Evolutionary conservation across 2,113 vertebrate genomes (phyloP).

Genomic region (Caranx ignobilis): DNA sequence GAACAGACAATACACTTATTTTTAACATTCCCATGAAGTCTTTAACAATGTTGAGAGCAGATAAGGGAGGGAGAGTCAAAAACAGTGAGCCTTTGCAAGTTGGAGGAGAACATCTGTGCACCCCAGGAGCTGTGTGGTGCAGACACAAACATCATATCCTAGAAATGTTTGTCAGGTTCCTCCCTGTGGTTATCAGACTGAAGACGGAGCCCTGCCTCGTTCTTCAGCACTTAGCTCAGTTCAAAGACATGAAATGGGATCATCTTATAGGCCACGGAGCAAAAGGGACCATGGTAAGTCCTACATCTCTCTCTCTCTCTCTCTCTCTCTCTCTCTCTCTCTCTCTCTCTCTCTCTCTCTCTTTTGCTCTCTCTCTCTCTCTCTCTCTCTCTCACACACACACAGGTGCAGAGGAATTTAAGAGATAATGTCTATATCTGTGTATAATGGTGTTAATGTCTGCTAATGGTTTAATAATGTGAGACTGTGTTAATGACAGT

Average conservation of each 20-base stretch:
- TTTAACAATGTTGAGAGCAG: background rate
- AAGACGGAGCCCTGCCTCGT: background rate
- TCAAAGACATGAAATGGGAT: background rate
- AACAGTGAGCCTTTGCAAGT: slow-evolving; percentile 12
- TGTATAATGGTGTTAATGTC: slow-evolving; percentile 65
- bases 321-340: background rate
- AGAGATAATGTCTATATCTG: slow-evolving; percentile 12
- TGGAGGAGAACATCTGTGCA: background rate
- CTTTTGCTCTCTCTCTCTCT: background rate
- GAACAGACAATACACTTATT: background rate
- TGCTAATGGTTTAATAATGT: slow-evolving; percentile 61
- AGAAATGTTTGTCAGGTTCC: slow-evolving; percentile 6
- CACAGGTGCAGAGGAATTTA: slow-evolving; percentile 49
- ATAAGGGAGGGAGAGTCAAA: background rate
- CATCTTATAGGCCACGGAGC: background rate
- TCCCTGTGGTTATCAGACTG: slow-evolving; percentile 22
- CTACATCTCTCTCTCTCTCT: background rate
- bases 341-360: background rate
- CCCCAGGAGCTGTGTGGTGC: background rate
- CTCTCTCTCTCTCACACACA: slow-evolving; percentile 1
- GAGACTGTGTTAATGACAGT: slow-evolving; percentile 68
- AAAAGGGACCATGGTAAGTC: slow-evolving; percentile 29
- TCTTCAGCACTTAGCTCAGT: background rate
- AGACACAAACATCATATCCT: slow-evolving; percentile 8
- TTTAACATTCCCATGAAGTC: background rate